Percentiles rank a stretch among this genome's conserved stretches.
These are phyloP conservation scores for Momotus momota DNA, from an alignment of 2,797 vertebrate genomes.

Conservation along the genomic window DNA sequence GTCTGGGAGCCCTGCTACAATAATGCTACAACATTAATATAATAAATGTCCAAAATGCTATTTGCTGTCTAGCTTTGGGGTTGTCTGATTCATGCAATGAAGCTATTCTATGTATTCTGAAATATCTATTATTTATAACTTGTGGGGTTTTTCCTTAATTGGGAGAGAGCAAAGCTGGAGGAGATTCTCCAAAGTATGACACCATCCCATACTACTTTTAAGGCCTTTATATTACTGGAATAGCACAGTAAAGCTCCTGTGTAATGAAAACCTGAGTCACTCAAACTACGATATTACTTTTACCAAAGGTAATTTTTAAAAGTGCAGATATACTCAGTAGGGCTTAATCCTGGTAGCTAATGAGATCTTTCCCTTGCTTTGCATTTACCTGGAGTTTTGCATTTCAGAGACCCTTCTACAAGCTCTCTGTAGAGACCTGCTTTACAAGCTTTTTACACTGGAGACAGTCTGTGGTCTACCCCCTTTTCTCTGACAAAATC, in stretches of 20 bases:
- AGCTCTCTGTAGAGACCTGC: background rate
- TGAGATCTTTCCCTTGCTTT: background rate
- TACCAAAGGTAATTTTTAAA: background rate
- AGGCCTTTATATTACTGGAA: conserved; percentile 3
- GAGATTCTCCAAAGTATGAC: background rate
- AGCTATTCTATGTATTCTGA: background rate
- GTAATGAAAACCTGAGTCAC: background rate
- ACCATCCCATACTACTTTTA: background rate
- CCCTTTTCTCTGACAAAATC: background rate
- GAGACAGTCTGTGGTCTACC: background rate
- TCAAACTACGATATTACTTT: background rate
- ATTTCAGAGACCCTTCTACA: background rate
- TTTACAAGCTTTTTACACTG: background rate
- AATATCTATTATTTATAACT: background rate
- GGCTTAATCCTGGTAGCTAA: background rate
- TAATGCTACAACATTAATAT: accelerated
- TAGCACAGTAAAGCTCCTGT: background rate
- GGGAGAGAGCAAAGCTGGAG: background rate
- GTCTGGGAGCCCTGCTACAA: background rate
- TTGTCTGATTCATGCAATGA: background rate
- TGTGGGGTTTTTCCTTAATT: accelerated
- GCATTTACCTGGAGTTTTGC: background rate
- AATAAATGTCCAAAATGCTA: background rate
- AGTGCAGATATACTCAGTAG: background rate
- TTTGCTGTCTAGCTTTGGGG: background rate